These are phyloP conservation scores for Sitobion miscanthi DNA, from an alignment of 1,140 invertebrate species.

Conservation along the genomic window DNA sequence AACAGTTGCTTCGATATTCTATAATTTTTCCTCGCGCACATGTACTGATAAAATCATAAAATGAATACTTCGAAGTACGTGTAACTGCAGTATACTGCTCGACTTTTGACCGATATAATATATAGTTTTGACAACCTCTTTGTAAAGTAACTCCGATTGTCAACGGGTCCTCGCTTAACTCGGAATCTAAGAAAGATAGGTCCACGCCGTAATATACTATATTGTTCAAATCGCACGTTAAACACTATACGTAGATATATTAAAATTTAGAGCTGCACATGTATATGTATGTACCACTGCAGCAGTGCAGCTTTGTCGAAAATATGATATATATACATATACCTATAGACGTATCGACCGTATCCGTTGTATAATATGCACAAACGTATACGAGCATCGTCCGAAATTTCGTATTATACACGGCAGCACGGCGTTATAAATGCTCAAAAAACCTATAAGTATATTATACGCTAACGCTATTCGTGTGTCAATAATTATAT, in stretches of 20 bases:
- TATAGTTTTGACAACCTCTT: not conserved
- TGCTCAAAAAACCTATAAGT: not conserved
- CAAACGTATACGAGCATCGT: not conserved
- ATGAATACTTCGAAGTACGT: not conserved
- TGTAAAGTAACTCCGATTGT: not conserved
- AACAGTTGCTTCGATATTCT: too few species aligned
- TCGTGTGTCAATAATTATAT: constrained; percentile 7
- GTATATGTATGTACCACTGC: not conserved
- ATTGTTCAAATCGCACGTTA: not conserved
- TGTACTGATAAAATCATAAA: not conserved
- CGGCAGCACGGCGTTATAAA: not conserved
- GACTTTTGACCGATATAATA: not conserved
- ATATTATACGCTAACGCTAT: not conserved
- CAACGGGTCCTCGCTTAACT: not conserved
- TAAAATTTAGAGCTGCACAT: not conserved
- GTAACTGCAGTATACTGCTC: not conserved
- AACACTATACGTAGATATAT: not conserved
- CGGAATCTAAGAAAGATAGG: not conserved
- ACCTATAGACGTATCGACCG: not conserved
- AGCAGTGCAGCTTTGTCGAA: not conserved
- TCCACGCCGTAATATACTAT: not conserved
- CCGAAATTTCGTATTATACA: not conserved
- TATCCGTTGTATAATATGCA: not conserved
- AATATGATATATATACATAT: not conserved
- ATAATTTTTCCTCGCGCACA: not conserved